Percentiles rank a stretch among this genome's conserved stretches.
phyloP scores from a whole-genome alignment of 2,797 vertebrate genomes.

The Tragelaphus eurycerus region DNA sequence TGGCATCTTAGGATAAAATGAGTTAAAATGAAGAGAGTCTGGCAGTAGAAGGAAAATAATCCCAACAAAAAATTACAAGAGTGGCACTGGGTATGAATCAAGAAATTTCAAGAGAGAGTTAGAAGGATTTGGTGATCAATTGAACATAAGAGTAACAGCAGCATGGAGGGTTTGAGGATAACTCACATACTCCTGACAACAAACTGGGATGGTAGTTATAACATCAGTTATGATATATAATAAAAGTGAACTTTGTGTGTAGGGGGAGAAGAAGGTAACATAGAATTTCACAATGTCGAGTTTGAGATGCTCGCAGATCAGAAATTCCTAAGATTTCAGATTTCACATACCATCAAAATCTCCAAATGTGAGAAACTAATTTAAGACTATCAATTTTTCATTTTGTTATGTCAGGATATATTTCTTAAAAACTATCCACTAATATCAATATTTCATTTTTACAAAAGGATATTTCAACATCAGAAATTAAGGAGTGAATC shows the following conservation, averaged over 20 bases:
- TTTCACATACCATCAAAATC: not conserved
- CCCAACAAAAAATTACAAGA: no score
- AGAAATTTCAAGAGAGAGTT: no score
- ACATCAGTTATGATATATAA: not conserved
- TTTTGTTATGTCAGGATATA: not conserved
- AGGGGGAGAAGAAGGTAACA: not conserved
- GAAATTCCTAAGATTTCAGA: not conserved
- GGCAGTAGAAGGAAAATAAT: no score
- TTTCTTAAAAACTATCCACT: not conserved
- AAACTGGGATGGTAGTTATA: not conserved
- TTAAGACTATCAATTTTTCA: not conserved
- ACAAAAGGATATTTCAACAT: not conserved
- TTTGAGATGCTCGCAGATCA: not conserved
- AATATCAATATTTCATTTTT: not conserved
- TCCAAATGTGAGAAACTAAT: not conserved
- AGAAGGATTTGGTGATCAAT: no score
- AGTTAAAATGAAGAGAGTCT: no score
- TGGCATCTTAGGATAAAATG: no score
- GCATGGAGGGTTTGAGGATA: no score
- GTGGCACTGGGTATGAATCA: no score
- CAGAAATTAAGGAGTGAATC: not conserved
- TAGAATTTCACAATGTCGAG: not conserved
- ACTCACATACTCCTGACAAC: no score
- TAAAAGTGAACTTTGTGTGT: not conserved
- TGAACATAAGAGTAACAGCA: no score